These are phyloP conservation scores for Himalopsyche anomala DNA, from an alignment of 2,888 invertebrate species.

Conservation along the genomic window DNA sequence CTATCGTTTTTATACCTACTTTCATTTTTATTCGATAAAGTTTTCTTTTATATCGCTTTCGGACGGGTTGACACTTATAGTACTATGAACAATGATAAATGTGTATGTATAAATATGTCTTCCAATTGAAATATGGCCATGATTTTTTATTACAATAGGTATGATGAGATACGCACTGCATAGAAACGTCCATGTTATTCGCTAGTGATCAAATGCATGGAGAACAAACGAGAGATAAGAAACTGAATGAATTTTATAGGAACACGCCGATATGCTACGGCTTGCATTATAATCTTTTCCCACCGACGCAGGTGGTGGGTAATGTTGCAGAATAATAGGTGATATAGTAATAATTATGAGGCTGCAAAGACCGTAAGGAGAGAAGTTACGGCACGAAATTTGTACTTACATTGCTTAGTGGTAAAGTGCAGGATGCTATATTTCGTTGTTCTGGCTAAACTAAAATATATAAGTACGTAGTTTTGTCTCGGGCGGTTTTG, in stretches of 20 bases:
- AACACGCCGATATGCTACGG: background rate
- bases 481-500: background rate
- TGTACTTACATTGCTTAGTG: background rate
- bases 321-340: background rate
- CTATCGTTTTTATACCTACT: too few species aligned
- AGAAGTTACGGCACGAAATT: slow-evolving; percentile 7
- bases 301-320: background rate
- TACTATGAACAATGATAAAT: too few species aligned
- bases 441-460: slow-evolving; percentile 11
- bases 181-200: slow-evolving; percentile 1
- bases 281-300: background rate
- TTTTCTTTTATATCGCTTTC: too few species aligned
- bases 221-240: background rate
- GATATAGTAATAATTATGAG: slow-evolving; percentile 6
- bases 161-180: background rate
- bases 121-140: background rate
- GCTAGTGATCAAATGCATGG: background rate
- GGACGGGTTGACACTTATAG: too few species aligned
- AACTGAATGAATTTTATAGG: background rate
- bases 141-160: background rate
- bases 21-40: too few species aligned
- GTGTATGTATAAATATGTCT: too few species aligned
- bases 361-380: background rate
- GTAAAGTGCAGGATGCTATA: background rate
- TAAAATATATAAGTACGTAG: background rate